These are phyloP conservation scores for Lycophotia porphyrea DNA, from an alignment of 2,888 invertebrate species.

Conservation along the genomic window DNA sequence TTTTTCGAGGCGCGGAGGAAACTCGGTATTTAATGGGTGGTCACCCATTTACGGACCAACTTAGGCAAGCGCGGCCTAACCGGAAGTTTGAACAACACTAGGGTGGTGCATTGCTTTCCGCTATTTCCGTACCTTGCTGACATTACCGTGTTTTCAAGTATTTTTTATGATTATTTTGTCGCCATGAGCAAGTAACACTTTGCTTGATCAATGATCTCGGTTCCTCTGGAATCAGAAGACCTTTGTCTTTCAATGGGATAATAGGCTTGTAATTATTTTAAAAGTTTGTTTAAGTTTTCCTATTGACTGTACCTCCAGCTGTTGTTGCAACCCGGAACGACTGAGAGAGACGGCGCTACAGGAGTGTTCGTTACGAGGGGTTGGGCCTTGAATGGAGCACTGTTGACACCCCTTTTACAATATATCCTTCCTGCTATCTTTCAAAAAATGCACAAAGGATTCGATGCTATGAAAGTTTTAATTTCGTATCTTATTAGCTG, in stretches of 20 bases:
- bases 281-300: not conserved
- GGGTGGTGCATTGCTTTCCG: not conserved
- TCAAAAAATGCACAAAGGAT: not conserved
- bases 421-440: not conserved
- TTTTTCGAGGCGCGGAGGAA: not conserved
- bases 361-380: not conserved
- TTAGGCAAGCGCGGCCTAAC: not conserved
- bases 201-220: not conserved
- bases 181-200: not conserved
- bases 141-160: not conserved
- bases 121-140: not conserved
- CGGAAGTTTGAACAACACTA: not conserved
- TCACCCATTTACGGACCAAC: not conserved
- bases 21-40: not conserved
- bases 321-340: not conserved
- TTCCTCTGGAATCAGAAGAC: not conserved
- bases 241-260: not conserved
- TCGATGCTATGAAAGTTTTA: not conserved
- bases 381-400: not conserved
- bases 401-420: slow-evolving; percentile 12
- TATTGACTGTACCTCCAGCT: slow-evolving; percentile 24
- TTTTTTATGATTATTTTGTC: not conserved
- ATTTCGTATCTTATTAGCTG: not conserved
- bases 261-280: not conserved
- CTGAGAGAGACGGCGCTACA: slow-evolving; percentile 12